phyloP scores from a whole-genome alignment of 2,113 vertebrate genomes.

The Alosa alosa region DNA sequence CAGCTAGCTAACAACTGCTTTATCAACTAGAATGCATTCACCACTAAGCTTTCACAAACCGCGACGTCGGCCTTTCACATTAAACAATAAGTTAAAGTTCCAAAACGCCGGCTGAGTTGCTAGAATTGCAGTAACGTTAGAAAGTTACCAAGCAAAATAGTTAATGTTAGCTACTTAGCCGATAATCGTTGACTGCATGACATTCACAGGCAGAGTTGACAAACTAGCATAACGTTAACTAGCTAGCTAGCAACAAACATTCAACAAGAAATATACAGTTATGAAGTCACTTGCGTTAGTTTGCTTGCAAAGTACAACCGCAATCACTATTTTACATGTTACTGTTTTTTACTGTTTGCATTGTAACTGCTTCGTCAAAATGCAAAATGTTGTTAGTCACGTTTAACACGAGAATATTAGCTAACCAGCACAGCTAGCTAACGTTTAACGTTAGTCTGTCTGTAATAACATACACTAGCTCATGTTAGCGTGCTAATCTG shows the following conservation, averaged over 20 bases:
- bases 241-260: background rate
- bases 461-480: background rate
- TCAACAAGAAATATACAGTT: constrained; percentile 6
- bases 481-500: constrained; percentile 28
- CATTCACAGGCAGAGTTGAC: constrained; percentile 1
- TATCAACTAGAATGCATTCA: background rate
- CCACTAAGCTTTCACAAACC: background rate
- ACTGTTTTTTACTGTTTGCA: background rate
- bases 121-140: background rate
- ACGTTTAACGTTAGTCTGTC: background rate
- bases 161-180: background rate
- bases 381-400: background rate
- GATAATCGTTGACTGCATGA: background rate
- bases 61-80: background rate
- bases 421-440: background rate
- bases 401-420: background rate
- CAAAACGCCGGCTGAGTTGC: background rate
- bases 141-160: background rate
- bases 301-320: background rate
- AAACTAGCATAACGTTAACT: background rate
- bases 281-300: background rate
- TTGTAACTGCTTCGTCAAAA: background rate
- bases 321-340: background rate
- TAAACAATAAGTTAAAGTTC: background rate
- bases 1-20: constrained; percentile 14